phyloP scores from a whole-genome alignment of 2,797 vertebrate species.

The Capromys pilorides region DNA sequence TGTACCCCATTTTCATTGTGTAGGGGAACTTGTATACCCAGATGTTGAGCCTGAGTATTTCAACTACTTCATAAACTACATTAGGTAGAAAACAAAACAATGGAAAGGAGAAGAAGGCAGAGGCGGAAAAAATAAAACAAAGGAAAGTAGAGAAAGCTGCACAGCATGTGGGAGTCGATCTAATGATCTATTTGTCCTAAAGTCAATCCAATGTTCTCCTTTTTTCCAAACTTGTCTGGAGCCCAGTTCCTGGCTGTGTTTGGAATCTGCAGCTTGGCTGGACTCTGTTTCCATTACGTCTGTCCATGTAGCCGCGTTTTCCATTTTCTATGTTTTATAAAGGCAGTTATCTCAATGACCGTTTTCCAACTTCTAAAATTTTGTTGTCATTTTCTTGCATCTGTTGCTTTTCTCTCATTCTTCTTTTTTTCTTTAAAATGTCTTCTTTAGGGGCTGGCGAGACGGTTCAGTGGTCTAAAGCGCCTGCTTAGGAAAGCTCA shows the following conservation, averaged over 20 bases:
- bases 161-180: not conserved
- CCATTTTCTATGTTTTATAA: not conserved
- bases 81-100: not conserved
- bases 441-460: too few relatives aligned
- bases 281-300: not conserved
- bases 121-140: not conserved
- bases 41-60: not conserved
- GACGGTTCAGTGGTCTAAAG: too few relatives aligned
- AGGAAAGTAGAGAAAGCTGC: too few relatives aligned
- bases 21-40: not conserved
- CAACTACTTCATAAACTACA: not conserved
- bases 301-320: rapidly evolving
- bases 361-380: not conserved
- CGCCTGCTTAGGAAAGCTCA: too few relatives aligned
- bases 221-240: not conserved
- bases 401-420: not conserved
- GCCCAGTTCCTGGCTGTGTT: not conserved
- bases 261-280: not conserved
- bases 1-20: not conserved
- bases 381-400: not conserved
- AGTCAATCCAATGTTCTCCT: not conserved
- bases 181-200: not conserved
- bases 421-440: not conserved
- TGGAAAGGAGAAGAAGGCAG: not conserved
- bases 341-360: not conserved